Evolutionary conservation across 2,113 vertebrate genomes (phyloP).

Genomic region (Cercocebus atys): DNA sequence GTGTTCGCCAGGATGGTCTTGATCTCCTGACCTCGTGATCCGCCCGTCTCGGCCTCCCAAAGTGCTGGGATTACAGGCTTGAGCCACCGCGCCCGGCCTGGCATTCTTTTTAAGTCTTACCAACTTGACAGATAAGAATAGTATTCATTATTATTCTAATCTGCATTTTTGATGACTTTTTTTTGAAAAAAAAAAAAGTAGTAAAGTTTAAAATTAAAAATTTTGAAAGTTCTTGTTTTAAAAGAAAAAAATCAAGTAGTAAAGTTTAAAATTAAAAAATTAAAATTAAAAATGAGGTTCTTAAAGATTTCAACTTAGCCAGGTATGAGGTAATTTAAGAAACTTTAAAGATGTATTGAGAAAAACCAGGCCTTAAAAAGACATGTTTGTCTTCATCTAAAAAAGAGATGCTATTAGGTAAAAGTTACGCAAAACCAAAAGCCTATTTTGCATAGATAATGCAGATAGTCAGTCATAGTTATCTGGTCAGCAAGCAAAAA

Average conservation of each 20-base stretch:
- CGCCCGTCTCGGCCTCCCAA: too few species aligned
- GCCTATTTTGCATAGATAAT: neutral
- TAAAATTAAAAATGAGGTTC: neutral
- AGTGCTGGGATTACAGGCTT: too few species aligned
- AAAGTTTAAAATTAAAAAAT: neutral
- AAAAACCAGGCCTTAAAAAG: conserved; percentile 12
- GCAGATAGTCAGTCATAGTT: neutral
- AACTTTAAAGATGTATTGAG: neutral
- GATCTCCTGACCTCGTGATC: too few species aligned
- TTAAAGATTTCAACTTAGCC: neutral
- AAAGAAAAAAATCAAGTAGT: neutral
- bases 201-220: too few species aligned
- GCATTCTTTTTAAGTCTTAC: neutral
- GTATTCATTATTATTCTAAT: conserved; percentile 36
- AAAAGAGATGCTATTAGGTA: conserved; percentile 1
- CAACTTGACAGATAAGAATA: neutral
- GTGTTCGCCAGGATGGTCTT: too few species aligned
- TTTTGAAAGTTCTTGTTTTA: neutral
- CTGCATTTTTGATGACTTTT: neutral
- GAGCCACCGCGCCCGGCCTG: too few species aligned
- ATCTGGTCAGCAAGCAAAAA: neutral
- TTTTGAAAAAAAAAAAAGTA: neutral
- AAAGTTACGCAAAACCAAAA: conserved; percentile 16
- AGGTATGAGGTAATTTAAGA: conserved; percentile 11
- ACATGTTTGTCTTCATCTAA: conserved; percentile 18